Evolutionary conservation across 2,113 vertebrate species (phyloP), one percentile per base, ranked within the genome.

Genomic region (Pitta sordida): DNA sequence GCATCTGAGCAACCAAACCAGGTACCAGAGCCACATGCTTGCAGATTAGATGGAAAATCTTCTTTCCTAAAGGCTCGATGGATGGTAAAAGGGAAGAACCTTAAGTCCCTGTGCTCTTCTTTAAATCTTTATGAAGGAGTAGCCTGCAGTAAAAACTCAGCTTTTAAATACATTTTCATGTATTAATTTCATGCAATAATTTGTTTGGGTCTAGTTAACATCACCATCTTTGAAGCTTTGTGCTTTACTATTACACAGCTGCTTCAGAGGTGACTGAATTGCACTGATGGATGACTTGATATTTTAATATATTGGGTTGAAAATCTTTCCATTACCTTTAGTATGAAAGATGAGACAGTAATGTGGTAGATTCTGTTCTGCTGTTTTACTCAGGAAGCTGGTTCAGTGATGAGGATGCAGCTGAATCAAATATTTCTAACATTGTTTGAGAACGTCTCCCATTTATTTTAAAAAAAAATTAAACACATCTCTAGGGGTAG

Each of bases 351-450:
- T 86, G 81, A 51, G 75, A 68, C 60, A 29, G 52, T 53, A 34
- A 94, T 90, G 76, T 78, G 16, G 41, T 39, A 90, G 44, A 69
- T 79, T 83, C n/a, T 64, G 55, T 62, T 95, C 82, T 81, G 26
- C 32, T 82, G 36, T 34, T 95, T 96, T 93, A 70, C 68, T 91
- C 53, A 88, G 77, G 30, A 67, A 93, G 76, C 78, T 91, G 39
- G 53, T 90, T 91, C 77, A 48, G 55, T 71, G 46, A 75, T 56
- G 78, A 96, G 71, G 67, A 91, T 76, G 49, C 85, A 64, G 92
- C 78, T 63, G 80, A 95, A 97, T 94, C 58, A 96, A 96, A 94
- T 94, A 91, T 90, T 94, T 96, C 91, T 88, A 87, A 69, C 34
- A 56, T 73, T 93, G 65, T 92, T 96, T 87, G 62, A 93, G 69